Conservation (phyloP, 2,113 vertebrate genomes). For the Zosterops borbonicus region DNA sequence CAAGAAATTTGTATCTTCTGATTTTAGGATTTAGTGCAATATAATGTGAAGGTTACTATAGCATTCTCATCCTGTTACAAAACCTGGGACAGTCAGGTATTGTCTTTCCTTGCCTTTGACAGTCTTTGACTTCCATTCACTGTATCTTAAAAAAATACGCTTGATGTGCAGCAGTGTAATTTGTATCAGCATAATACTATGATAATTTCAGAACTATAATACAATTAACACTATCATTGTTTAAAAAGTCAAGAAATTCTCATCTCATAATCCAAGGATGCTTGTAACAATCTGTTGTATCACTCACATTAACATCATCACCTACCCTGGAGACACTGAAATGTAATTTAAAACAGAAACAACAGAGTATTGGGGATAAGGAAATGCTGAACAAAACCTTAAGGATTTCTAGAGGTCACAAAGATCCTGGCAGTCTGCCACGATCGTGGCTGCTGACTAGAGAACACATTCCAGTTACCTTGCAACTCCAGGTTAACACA, state of each 20-base stretch:
- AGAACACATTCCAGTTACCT: not conserved
- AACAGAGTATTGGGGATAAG: not conserved
- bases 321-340: not conserved
- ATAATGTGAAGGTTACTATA: not conserved
- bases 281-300: constrained; percentile 40
- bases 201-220: constrained; percentile 10
- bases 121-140: not conserved
- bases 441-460: not conserved
- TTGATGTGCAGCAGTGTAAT: not conserved
- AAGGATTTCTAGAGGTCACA: constrained; percentile 10
- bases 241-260: constrained; percentile 28
- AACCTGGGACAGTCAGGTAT: not conserved
- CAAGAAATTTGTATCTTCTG: not conserved
- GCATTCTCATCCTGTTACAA: not conserved
- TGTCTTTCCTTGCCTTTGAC: constrained; percentile 29
- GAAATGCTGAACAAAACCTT: constrained; percentile 14
- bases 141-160: not conserved
- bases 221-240: not conserved
- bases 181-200: not conserved
- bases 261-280: constrained; percentile 25
- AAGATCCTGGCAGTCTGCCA: not conserved
- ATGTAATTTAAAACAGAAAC: constrained; percentile 38
- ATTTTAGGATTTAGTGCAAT: not conserved
- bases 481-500: not conserved
- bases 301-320: constrained; percentile 31